A percentile compares a stretch with the other conserved stretches of the same genome.
Conservation (phyloP, 2,888 invertebrate species). For the Amblyteles armatorius region DNA sequence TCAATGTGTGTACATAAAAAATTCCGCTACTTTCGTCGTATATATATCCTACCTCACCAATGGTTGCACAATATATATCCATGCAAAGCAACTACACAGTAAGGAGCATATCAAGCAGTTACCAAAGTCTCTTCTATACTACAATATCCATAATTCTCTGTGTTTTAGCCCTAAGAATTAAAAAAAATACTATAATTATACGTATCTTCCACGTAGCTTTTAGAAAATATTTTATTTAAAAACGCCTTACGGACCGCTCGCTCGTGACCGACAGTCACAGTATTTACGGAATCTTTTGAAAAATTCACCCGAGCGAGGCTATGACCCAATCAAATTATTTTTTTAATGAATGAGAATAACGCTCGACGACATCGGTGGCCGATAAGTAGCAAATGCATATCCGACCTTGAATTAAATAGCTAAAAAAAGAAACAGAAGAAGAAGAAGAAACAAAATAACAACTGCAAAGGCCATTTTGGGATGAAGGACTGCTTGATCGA, state of each 20-base stretch:
- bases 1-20: constrained; percentile 45
- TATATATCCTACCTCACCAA: constrained; percentile 39
- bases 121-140: constrained; percentile 9
- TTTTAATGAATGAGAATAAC: constrained; percentile 28
- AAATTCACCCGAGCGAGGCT: not conserved
- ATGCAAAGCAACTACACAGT: not conserved
- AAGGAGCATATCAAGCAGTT: constrained; percentile 4
- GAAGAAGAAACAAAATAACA: constrained; percentile 1
- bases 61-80: constrained; percentile 34
- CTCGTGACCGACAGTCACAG: not conserved
- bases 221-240: constrained; percentile 3
- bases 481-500: constrained; percentile 1
- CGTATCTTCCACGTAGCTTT: constrained; percentile 1
- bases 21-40: constrained; percentile 28
- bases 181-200: not conserved
- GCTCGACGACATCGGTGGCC: constrained; percentile 5
- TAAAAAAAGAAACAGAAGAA: constrained; percentile 6
- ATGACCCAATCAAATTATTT: constrained; percentile 28
- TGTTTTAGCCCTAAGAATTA: constrained; percentile 6
- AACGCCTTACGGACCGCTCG: constrained; percentile 10
- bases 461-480: not conserved
- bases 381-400: constrained; percentile 12
- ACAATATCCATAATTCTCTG: constrained; percentile 4
- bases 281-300: not conserved
- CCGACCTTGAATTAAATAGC: not conserved